These are phyloP conservation scores for Dasysyrphus albostriatus DNA, from an alignment of 2,888 invertebrate genomes.

Conservation along the genomic window DNA sequence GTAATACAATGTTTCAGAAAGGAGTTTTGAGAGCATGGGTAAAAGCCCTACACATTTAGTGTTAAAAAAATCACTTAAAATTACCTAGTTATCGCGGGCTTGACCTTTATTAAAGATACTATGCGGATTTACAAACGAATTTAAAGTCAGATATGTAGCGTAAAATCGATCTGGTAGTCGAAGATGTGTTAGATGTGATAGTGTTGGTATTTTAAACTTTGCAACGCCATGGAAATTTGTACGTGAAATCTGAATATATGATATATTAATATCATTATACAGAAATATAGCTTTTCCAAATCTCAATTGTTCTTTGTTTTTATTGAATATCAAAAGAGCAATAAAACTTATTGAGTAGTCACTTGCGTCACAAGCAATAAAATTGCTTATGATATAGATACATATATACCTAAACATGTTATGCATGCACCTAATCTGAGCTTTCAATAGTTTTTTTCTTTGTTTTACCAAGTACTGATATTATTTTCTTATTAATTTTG, in stretches of 20 bases:
- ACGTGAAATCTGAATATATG: not conserved
- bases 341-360: not conserved
- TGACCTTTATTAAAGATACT: not conserved
- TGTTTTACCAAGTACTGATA: not conserved
- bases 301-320: not conserved
- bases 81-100: not conserved
- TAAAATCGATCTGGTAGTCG: not conserved
- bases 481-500: not conserved
- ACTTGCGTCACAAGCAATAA: not conserved
- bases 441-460: not conserved
- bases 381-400: not conserved
- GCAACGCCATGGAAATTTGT: not conserved
- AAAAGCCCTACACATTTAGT: too few relatives aligned
- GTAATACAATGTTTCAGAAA: too few relatives aligned
- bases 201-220: too few relatives aligned
- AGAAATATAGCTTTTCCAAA: not conserved
- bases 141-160: not conserved
- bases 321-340: not conserved
- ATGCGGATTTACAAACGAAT: not conserved
- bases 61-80: too few relatives aligned
- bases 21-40: too few relatives aligned
- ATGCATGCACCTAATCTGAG: slow-evolving; percentile 1
- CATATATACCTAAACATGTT: not conserved
- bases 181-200: too few relatives aligned
- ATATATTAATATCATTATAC: not conserved